Base-by-base conservation (phyloP, 2,888 invertebrate species). In the Tubiluchus corallicola region DNA sequence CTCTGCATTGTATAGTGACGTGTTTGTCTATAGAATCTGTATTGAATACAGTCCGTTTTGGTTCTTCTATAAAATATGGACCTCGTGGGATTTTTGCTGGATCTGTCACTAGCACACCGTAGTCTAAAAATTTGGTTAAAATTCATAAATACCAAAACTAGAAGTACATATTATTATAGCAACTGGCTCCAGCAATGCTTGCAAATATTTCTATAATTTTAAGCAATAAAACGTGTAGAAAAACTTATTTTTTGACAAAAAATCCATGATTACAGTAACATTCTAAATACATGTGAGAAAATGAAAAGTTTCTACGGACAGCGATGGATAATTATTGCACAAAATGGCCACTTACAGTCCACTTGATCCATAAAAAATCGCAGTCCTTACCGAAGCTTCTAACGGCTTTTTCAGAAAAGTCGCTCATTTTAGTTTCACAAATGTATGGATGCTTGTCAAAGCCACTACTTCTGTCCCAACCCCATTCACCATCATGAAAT, bases 31-130 rank as follows among this genome's bases (percentile, higher is more conserved):
- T n/a, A n/a, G n/a, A n/a, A n/a, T n/a, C n/a, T n/a, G 79, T 74
- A 65, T 88, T 88, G 65, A 82, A 85, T 13, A 83, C 80, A 16
- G 76, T 79, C 58, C 80, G 76, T 13, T 71, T 69, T 0, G 92
- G 90, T 59, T 90, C 82, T 55, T 76, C 76, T 4, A 80, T 76
- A 58, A 94, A 87, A 58, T 74, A 80, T 2, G 94, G 94, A 1
- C 92, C 92, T 52, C 79, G 70, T 0, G 85, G 84, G 51, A 92
- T 76, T 55, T 75, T 74, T 48, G 75, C 74, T 1, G 79, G 78
- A 63, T 92, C 81, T 51, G 71, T 74, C 39, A 84, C 74, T 57
- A 83, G 79, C 43, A 84, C 62, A 0, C 90, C 90, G 65, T 87
- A 92, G 38, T 81, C 79, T 58, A 80, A 82, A 38, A 79, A n/a